Evolutionary conservation across 2,113 vertebrate species (phyloP).

Genomic region (Rutilus rutilus): DNA sequence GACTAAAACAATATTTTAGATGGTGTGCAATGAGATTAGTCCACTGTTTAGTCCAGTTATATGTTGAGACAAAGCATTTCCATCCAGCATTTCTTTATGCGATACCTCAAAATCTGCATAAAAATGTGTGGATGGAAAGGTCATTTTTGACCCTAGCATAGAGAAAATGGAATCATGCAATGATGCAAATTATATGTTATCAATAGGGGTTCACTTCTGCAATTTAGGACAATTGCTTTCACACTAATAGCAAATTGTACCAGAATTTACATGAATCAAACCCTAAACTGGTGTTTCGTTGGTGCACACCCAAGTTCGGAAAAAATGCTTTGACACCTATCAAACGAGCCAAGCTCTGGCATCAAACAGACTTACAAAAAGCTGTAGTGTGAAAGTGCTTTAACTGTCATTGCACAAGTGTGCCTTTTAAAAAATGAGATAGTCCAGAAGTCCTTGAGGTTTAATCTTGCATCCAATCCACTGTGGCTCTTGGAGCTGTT

Average conservation of each 20-base stretch:
- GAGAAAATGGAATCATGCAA: too few relatives aligned
- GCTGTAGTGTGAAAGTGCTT: slow-evolving; percentile 47
- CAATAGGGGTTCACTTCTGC: background rate
- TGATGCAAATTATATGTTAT: background rate
- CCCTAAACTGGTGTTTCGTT: background rate
- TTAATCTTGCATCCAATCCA: slow-evolving; percentile 29
- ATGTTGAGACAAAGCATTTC: too few relatives aligned
- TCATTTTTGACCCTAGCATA: too few relatives aligned
- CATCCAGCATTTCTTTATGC: too few relatives aligned
- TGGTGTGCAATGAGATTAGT: too few relatives aligned
- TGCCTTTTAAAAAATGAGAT: slow-evolving; percentile 36
- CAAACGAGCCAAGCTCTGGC: background rate
- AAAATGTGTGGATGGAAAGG: too few relatives aligned
- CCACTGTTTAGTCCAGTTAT: too few relatives aligned
- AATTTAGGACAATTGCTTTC: background rate
- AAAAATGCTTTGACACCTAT: background rate
- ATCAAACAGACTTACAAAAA: slow-evolving; percentile 36
- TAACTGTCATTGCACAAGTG: slow-evolving; percentile 6
- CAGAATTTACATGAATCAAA: background rate
- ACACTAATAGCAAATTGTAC: background rate
- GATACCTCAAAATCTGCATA: too few relatives aligned
- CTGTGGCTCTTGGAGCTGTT: slow-evolving; percentile 7
- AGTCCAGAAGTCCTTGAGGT: slow-evolving; percentile 32
- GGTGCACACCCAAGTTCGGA: background rate
- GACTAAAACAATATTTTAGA: too few relatives aligned